Base-by-base conservation (phyloP, 1,140 invertebrate genomes). In the Planococcus citri region DNA sequence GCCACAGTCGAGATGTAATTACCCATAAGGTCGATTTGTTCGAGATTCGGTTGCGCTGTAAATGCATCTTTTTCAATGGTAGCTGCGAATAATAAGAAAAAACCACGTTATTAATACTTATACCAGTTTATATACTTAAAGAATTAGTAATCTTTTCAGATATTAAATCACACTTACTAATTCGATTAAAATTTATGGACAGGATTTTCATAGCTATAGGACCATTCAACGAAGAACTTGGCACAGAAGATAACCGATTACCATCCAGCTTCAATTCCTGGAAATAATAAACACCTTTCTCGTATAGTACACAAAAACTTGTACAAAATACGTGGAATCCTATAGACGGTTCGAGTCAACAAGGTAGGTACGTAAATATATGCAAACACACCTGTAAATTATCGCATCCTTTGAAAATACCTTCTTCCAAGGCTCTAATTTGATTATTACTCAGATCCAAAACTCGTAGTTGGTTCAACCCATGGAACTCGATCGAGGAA, bases 371-470 rank as follows among this genome's bases (percentile, higher is more conserved):
- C 41, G 6, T 51, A 51, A 17, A 51, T 51, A 51, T 51, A 51
- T 9, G 8, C 17, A 29, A 27, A 71, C 74, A 77, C 78, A 88
- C 88, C 81, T 84, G 82, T 20, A 94, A 77, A 73, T 88, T 84
- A 9, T 83, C 77, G 74, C 91, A 91, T 0, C 90, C 90, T 79
- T 92, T 90, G 1, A 94, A 82, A 33, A 94, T 84, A 0, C 90
- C 90, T 74, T 91, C 90, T 75, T 94, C 91, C 20, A 94, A 81
- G 0, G 87, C 86, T 72, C 86, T 84, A 37, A 95, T 86, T 58
- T 82, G 83, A 75, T 95, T 95, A 17, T 85, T 85, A 24, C 86
- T 87, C 6, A 94, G 79, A 78, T 94, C 90, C 25, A 95, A 76
- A 2, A 88, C 76, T 72, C 84, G 82, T n/a, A 94, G 77, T 71